A percentile compares a stretch with the other conserved stretches of the same genome.
phyloP scores from a whole-genome alignment of 2,888 invertebrate species.

The Diachrysia chrysitis region DNA sequence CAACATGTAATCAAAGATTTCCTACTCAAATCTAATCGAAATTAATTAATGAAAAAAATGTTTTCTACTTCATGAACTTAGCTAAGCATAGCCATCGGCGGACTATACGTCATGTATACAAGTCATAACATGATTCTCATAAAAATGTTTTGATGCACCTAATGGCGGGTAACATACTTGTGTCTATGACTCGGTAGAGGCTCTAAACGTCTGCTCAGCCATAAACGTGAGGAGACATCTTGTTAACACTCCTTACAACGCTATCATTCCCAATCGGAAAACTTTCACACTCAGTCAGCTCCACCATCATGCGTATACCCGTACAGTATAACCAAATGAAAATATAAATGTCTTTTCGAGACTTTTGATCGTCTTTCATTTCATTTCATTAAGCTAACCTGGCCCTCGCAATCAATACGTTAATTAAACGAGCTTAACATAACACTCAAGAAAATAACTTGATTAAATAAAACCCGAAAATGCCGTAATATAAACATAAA shows the following conservation, averaged over 20 bases:
- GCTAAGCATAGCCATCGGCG: no score
- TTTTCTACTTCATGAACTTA: no score
- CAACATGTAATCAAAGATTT: no score
- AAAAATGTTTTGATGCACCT: no score
- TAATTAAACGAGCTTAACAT: not conserved
- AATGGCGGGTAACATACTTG: no score
- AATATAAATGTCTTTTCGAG: not conserved
- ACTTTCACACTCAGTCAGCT: not conserved
- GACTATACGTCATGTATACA: no score
- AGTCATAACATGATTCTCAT: no score
- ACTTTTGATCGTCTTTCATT: not conserved
- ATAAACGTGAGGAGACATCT: not conserved
- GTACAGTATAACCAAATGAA: not conserved
- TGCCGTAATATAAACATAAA: constrained; percentile 10
- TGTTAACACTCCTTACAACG: not conserved
- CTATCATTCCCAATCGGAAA: not conserved
- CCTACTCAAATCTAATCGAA: no score
- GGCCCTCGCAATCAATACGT: not conserved
- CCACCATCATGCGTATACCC: not conserved
- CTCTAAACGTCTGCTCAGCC: not conserved
- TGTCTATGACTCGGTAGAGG: not conserved
- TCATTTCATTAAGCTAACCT: not conserved
- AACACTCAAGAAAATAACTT: constrained; percentile 2
- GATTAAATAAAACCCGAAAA: not conserved
- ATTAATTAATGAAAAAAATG: no score